These are phyloP conservation scores for Gadopsis bispinosus DNA, from an alignment of 2,797 vertebrate genomes.

Conservation along the genomic window DNA sequence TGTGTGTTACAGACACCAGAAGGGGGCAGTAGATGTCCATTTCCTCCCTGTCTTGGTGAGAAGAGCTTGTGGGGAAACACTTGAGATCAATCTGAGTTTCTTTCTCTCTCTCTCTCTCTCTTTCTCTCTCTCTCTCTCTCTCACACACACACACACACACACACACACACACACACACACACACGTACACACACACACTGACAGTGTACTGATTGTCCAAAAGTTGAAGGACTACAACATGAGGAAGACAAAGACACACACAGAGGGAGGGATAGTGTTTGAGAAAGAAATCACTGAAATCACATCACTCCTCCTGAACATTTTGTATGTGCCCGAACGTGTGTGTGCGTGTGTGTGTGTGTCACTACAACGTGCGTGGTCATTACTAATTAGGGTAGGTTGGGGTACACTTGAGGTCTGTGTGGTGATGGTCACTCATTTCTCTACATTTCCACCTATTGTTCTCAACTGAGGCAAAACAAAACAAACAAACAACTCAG, in stretches of 20 bases:
- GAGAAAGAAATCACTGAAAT: background rate
- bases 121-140: no score
- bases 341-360: constrained; percentile 2
- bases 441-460: constrained; percentile 60
- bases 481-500: constrained; percentile 46
- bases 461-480: constrained; percentile 47
- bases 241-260: background rate
- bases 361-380: constrained; percentile 35
- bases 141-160: no score
- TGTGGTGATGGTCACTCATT: constrained; percentile 17
- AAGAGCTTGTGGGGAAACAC: background rate
- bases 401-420: constrained; percentile 6
- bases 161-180: background rate
- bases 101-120: background rate
- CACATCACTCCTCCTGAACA: background rate
- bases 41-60: background rate
- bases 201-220: background rate
- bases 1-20: constrained; percentile 16
- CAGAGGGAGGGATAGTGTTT: background rate
- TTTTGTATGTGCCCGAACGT: background rate
- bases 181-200: background rate
- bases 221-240: background rate
- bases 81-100: background rate
- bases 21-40: constrained; percentile 64
- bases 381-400: constrained; percentile 1